Evolutionary conservation across 2,113 vertebrate species (phyloP), one percentile per base, ranked within the genome.

Genomic region (Nothoprocta pentlandii): DNA sequence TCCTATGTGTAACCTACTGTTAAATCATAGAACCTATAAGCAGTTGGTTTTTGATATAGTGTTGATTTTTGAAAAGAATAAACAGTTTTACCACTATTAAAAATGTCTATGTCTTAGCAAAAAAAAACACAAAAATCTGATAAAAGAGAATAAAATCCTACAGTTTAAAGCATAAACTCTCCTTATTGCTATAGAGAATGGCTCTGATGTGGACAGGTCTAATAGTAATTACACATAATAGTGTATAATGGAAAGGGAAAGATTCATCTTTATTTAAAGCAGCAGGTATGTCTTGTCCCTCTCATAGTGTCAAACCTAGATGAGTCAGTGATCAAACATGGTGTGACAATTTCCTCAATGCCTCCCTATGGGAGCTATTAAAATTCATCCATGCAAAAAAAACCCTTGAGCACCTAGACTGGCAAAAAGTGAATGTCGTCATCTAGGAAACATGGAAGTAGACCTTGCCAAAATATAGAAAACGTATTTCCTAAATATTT

Each of bases 341-440:
- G 79, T 80, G 46, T 80, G 87, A 91, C 82, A 80, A 75, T 85
- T 93, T 89, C 56, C 0, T 0, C 53, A 78, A 23, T 53, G 10
- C 62, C 64, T 94, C 87, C 81, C 89, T 89, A 23, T 95, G 87
- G 80, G 73, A 95, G 56, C 51, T 88, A 90, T 94, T 96, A 94
- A 90, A 93, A 90, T 85, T 90, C 80, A 86, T 42, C 20, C 91
- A 86, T 19, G 53, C 21, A 86, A 16, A 87, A 87, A 90, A 82
- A 69, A 26, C 8, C 34, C 54, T 67, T 67, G 30, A 91, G 23
- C 83, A 30, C 49, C 63, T 93, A 83, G 30, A 12, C 16, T 79
- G 39, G 61, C 69, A 90, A 94, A 90, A 92, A 68, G 42, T 41
- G 5, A 56, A 42, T 70, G 32, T 47, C 62, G 76, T 76, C 69